phyloP scores from a whole-genome alignment of 64 coral and sea anemone species.

The Exaiptasia diaphana region DNA sequence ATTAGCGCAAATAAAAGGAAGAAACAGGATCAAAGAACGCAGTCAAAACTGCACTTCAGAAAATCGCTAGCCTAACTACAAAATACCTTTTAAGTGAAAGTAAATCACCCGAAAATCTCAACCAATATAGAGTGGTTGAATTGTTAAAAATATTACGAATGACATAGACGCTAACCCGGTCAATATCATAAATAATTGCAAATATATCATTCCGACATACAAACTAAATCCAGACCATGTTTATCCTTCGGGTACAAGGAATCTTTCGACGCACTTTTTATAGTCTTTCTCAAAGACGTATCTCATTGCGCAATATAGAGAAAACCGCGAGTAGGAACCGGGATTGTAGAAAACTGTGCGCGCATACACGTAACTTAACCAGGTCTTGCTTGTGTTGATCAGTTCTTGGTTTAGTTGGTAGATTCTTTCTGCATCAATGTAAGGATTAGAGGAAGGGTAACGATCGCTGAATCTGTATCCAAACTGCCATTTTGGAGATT shows the following conservation, averaged over 20 bases:
- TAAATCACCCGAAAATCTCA: too few species aligned
- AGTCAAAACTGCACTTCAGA: too few species aligned
- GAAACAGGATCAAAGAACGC: too few species aligned
- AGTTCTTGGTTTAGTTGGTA: neutral
- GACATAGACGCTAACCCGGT: too few species aligned
- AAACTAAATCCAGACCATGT: too few species aligned
- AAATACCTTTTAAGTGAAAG: too few species aligned
- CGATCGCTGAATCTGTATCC: slow-evolving; percentile 23
- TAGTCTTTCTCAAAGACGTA: slow-evolving; percentile 24
- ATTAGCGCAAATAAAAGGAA: too few species aligned
- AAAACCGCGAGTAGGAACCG: neutral
- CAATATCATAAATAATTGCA: too few species aligned
- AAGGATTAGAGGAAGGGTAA: neutral
- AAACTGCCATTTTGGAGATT: neutral
- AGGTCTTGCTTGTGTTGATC: neutral
- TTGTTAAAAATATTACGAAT: too few species aligned
- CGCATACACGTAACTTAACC: neutral
- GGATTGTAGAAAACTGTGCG: neutral
- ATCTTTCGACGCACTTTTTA: neutral
- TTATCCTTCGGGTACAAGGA: slow-evolving; percentile 9
- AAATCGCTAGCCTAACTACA: too few species aligned
- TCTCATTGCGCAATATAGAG: slow-evolving; percentile 24
- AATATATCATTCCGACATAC: too few species aligned
- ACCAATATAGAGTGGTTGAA: too few species aligned
- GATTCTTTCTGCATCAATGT: neutral